Evolutionary conservation across 2,113 vertebrate species (phyloP), one percentile per base, ranked within the genome.

Genomic region (Monopterus albus): DNA sequence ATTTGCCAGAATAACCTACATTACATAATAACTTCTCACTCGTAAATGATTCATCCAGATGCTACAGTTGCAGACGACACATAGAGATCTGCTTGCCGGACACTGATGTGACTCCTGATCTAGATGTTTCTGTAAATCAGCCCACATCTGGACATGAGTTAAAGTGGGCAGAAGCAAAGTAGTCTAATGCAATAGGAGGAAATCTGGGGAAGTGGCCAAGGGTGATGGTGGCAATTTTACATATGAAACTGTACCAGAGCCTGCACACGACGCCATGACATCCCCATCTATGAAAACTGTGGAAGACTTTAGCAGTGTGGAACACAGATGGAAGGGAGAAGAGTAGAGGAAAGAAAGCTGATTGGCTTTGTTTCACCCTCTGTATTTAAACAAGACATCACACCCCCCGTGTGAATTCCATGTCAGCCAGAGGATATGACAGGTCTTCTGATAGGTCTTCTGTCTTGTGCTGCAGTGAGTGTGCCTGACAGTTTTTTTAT

Each of bases 351-450:
- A 57, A 62, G 49, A 43, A 72, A 50, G 59, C 63, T 10, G 67
- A 10, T 31, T 56, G 42, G 17, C 57, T 17, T 47, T 12, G 65
- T 87, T 47, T 76, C 49, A 21, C 25, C 62, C 11, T 25, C 43
- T 72, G 61, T 21, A 39, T 64, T 72, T 52, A 72, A 49, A 77
- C 57, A 55, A 69, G 33, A 75, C 23, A 14, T 76, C 56, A 17
- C 21, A 65, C 63, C 75, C 70, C 72, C 13, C 42, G 49, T 68
- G 49, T 63, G 76, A 75, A 78, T 72, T 47, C 59, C 60, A 31
- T 63, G 81, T 81, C 68, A 69, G 57, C 49, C 60, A 53, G 28
- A 74, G 39, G 65, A 72, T 20, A 49, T 40, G 69, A 79, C 64
- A 59, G 17, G 8, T 53, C 50, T n/a, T 73, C 46, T 77, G 65